Percentiles rank a stretch among this genome's conserved stretches.
Conservation (phyloP, 2,113 vertebrate genomes). For the Acrocephalus kingi region DNA sequence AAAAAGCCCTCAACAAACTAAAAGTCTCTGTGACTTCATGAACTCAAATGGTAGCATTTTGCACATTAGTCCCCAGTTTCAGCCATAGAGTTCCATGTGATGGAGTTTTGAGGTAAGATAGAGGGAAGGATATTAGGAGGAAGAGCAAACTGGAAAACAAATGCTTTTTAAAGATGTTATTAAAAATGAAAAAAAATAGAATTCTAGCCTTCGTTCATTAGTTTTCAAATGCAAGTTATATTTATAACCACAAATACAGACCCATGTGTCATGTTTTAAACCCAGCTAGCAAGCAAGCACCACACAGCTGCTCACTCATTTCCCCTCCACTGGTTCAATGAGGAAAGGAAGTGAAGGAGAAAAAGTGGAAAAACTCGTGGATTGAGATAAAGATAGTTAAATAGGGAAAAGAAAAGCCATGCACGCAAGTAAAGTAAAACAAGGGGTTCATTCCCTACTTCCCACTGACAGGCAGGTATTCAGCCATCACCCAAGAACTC, state of each 20-base stretch:
- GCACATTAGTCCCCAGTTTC: neutral
- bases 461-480: neutral
- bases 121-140: accelerated
- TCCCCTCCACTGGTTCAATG: neutral
- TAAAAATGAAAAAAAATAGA: neutral
- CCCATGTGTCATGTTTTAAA: neutral
- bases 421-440: neutral
- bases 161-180: neutral
- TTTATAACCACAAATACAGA: neutral
- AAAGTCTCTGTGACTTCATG: neutral
- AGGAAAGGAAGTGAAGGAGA: neutral
- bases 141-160: neutral
- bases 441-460: neutral
- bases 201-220: neutral
- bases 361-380: neutral
- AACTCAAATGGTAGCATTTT: neutral
- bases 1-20: neutral
- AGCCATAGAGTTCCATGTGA: accelerated
- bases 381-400: neutral
- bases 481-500: neutral
- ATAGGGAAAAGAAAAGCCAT: neutral
- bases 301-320: neutral
- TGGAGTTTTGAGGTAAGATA: neutral
- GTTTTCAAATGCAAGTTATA: neutral
- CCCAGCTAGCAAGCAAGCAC: neutral